Conservation (phyloP, 2,888 invertebrate genomes). For the Scaptomyza flava region DNA sequence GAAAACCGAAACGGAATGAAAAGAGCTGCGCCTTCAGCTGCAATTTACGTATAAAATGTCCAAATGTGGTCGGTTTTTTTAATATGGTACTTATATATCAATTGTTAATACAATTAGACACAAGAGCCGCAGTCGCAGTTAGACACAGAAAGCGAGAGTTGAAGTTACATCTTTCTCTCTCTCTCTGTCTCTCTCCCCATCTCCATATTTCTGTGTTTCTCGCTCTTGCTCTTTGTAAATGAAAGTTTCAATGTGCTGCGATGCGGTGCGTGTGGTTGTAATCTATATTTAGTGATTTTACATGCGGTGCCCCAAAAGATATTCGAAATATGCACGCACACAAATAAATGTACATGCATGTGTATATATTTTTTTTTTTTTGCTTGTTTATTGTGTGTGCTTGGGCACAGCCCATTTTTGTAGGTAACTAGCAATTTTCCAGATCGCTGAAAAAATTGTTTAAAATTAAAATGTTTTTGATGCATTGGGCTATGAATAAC, state of each 20-base stretch:
- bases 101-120: constrained; percentile 74
- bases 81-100: constrained; percentile 44
- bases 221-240: constrained; percentile 46
- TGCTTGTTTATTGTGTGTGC: constrained; percentile 1
- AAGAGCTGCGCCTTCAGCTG: constrained; percentile 50
- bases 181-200: background rate
- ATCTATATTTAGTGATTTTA: constrained; percentile 81
- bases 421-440: constrained; percentile 66
- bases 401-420: constrained; percentile 60
- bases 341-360: background rate
- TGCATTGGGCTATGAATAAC: constrained; percentile 58
- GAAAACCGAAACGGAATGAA: constrained; percentile 74
- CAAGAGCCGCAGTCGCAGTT: constrained; percentile 45
- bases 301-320: constrained; percentile 74
- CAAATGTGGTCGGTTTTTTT: constrained; percentile 70
- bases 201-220: constrained; percentile 4
- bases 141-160: constrained; percentile 11
- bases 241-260: constrained; percentile 74
- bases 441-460: constrained; percentile 57
- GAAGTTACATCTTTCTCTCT: constrained; percentile 4
- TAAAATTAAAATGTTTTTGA: constrained; percentile 34
- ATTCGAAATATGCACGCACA: constrained; percentile 65
- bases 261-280: constrained; percentile 81
- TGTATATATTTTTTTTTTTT: background rate
- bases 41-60: constrained; percentile 78